These are phyloP conservation scores for Danio tinwini DNA, from an alignment of 2,797 vertebrate species.

Conservation along the genomic window DNA sequence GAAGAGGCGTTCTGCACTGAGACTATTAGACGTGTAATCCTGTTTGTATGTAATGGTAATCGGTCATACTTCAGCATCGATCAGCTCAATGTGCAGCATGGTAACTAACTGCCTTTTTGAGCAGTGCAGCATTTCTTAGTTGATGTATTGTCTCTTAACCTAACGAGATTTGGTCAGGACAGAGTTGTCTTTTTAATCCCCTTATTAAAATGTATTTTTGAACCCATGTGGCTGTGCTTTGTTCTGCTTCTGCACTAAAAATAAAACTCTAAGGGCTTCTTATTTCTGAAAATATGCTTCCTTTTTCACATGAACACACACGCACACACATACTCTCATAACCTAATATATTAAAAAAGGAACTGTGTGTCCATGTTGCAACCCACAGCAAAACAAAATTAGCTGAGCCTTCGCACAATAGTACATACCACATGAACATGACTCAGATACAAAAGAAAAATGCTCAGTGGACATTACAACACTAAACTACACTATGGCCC, in stretches of 20 bases:
- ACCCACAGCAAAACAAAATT: not conserved
- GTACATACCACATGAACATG: not conserved
- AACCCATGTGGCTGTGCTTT: not conserved
- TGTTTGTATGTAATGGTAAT: slow-evolving; percentile 39
- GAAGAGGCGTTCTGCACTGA: not conserved
- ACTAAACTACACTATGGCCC: not conserved
- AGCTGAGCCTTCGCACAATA: not conserved
- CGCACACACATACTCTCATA: not conserved
- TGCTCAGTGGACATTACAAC: not conserved
- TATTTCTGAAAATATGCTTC: not conserved
- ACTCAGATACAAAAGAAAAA: not conserved
- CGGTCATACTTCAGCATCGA: slow-evolving; percentile 35
- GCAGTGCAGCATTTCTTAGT: slow-evolving; percentile 18
- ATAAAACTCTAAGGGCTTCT: not conserved
- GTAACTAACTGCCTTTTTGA: slow-evolving; percentile 27
- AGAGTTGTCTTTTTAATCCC: not conserved
- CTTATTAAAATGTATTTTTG: slow-evolving; percentile 21
- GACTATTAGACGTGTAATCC: slow-evolving; percentile 41
- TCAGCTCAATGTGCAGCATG: slow-evolving; percentile 25
- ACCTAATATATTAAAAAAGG: not conserved
- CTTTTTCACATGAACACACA: not conserved
- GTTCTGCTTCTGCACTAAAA: not conserved
- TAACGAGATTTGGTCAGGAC: slow-evolving; percentile 23
- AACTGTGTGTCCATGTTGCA: not conserved
- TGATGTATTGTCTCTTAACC: slow-evolving; percentile 10